Evolutionary conservation across 2,113 vertebrate species (phyloP).

Genomic region (Taurulus bubalis): DNA sequence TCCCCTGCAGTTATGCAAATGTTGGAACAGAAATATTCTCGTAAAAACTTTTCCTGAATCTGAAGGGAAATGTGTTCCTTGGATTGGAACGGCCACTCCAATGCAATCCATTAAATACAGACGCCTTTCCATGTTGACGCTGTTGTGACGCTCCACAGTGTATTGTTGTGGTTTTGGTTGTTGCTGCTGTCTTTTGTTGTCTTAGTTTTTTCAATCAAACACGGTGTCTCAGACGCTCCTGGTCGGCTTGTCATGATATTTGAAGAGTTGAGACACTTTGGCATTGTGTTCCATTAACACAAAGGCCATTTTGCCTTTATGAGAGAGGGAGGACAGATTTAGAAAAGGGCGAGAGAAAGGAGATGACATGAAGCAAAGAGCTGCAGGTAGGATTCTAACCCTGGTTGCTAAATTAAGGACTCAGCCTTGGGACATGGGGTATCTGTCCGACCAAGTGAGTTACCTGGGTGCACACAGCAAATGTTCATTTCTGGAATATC

Average conservation of each 20-base stretch:
- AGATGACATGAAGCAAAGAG: not conserved
- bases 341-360: not conserved
- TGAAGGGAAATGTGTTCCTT: not conserved
- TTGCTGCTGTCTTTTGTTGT: not conserved
- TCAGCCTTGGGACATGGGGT: not conserved
- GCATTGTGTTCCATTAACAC: not conserved
- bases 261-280: not conserved
- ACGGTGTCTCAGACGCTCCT: too few relatives aligned
- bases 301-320: not conserved
- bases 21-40: not conserved
- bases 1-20: not conserved
- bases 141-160: not conserved
- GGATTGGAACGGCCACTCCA: too few relatives aligned
- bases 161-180: not conserved
- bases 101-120: not conserved
- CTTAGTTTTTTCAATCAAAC: not conserved
- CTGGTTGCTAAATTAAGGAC: not conserved
- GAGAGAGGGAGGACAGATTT: not conserved
- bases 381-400: not conserved
- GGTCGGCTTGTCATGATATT: not conserved
- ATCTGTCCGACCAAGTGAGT: not conserved
- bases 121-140: not conserved
- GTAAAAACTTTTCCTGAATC: not conserved
- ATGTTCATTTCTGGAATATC: not conserved
- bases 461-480: not conserved